Evolutionary conservation across 2,888 invertebrate species (phyloP).

Genomic region (Coremacera marginata): DNA sequence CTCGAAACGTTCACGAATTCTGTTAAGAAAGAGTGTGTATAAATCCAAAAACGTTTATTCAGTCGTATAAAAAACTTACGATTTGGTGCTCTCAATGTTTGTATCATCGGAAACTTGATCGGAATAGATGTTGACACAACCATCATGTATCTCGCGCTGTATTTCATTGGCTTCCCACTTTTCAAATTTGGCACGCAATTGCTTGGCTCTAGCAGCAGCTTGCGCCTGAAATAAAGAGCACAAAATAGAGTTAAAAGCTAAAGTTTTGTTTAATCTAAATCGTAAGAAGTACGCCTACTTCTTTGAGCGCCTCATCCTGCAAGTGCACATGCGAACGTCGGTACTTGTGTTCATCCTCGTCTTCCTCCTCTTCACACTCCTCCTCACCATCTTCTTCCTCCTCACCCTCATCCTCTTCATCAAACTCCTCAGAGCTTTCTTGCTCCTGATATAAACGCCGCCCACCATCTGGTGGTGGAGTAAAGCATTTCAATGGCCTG

Average conservation of each 20-base stretch:
- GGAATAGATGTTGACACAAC: slow-evolving; percentile 68
- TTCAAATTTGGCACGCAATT: slow-evolving; percentile 89
- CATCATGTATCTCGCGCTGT: slow-evolving; percentile 71
- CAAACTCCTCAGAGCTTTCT: slow-evolving; percentile 66
- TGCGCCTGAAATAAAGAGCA: slow-evolving; percentile 72
- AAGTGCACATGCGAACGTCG: slow-evolving; percentile 53
- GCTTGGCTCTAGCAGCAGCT: slow-evolving; percentile 84
- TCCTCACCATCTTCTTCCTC: slow-evolving; percentile 68
- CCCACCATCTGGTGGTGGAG: slow-evolving; percentile 84
- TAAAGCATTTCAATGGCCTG: slow-evolving; percentile 89
- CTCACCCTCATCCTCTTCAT: slow-evolving; percentile 60
- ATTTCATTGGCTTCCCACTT: slow-evolving; percentile 83
- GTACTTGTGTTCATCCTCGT: slow-evolving; percentile 70
- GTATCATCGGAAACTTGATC: slow-evolving; percentile 75
- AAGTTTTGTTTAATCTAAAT: no score
- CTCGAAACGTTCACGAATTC: slow-evolving; percentile 89
- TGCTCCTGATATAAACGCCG: slow-evolving; percentile 65
- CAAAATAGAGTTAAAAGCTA: no score
- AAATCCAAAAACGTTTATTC: neutral
- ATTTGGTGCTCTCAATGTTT: slow-evolving; percentile 88
- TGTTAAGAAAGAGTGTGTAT: slow-evolving; percentile 57
- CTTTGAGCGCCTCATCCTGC: slow-evolving; percentile 79
- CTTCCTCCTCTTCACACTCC: slow-evolving; percentile 68
- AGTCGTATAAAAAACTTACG: slow-evolving; percentile 69
- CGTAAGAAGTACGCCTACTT: slow-evolving; percentile 68